Evolutionary conservation across 1,140 invertebrate species (phyloP).

Genomic region (Sitobion miscanthi): DNA sequence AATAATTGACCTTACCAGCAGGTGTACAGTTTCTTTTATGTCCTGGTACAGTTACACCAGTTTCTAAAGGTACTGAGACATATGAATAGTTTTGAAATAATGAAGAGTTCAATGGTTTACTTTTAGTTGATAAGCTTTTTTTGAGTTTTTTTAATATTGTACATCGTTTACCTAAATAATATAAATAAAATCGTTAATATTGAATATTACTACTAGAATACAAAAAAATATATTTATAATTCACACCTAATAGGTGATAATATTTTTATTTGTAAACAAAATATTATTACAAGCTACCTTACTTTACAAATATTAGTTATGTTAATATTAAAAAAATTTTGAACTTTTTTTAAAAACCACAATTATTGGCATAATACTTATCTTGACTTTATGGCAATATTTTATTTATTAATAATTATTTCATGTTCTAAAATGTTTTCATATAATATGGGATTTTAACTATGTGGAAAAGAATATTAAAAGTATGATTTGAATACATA

Average conservation of each 20-base stretch:
- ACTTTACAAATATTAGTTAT: too few species aligned
- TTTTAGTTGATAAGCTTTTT: constrained; percentile 16
- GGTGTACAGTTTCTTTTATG: constrained; percentile 57
- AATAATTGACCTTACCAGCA: constrained; percentile 56
- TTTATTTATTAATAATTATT: too few species aligned
- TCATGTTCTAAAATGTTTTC: too few species aligned
- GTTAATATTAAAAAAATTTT: too few species aligned
- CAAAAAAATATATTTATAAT: neutral
- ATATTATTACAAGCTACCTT: too few species aligned
- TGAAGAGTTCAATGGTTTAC: neutral
- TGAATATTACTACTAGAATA: neutral
- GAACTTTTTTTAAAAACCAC: too few species aligned
- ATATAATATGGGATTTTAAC: too few species aligned
- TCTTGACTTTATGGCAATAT: too few species aligned
- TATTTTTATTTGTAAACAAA: too few species aligned
- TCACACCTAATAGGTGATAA: neutral
- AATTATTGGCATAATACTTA: too few species aligned
- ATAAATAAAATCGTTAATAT: neutral
- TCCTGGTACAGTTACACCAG: constrained; percentile 58
- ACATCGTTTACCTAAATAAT: constrained; percentile 55
- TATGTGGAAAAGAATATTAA: too few species aligned
- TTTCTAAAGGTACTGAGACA: constrained; percentile 59
- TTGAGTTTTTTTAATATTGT: constrained; percentile 56
- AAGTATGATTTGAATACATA: too few species aligned
- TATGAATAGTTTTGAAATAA: constrained; percentile 34